These are phyloP conservation scores for Trichonephila clavipes DNA, from an alignment of 1,140 invertebrate species.

Conservation along the genomic window DNA sequence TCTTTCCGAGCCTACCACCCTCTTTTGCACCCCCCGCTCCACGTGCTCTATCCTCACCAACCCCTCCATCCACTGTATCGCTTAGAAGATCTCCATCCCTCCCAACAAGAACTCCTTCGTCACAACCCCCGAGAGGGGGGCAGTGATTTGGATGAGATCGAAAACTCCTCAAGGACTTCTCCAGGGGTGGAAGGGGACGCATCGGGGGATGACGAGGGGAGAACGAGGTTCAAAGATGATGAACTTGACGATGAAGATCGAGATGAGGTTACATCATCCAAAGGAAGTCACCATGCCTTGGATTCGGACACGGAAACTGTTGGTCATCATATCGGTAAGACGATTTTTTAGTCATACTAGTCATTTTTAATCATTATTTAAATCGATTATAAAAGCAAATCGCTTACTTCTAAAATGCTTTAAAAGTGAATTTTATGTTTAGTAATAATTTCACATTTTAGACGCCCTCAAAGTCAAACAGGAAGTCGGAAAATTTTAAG, in stretches of 20 bases:
- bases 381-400: neutral
- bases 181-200: constrained; percentile 34
- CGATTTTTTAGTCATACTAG: neutral
- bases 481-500: too few species aligned
- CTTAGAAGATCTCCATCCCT: constrained; percentile 8
- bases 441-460: neutral
- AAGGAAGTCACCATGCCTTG: constrained; percentile 56
- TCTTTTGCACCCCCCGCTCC: constrained; percentile 2
- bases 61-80: constrained; percentile 24
- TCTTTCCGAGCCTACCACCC: constrained; percentile 57
- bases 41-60: constrained; percentile 23
- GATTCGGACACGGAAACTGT: constrained; percentile 59
- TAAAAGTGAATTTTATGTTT: neutral
- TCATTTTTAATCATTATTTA: neutral
- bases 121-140: neutral
- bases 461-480: neutral
- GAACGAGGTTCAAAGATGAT: constrained; percentile 22
- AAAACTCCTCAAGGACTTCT: constrained; percentile 46
- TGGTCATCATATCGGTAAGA: constrained; percentile 36
- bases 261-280: constrained; percentile 70
- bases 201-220: constrained; percentile 21
- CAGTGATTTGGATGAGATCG: constrained; percentile 37
- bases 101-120: neutral
- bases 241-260: constrained; percentile 62
- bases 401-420: neutral